Evolutionary conservation across 2,113 vertebrate genomes (phyloP), one percentile per base, ranked within the genome.

Genomic region (Nothobranchius kuhntae): DNA sequence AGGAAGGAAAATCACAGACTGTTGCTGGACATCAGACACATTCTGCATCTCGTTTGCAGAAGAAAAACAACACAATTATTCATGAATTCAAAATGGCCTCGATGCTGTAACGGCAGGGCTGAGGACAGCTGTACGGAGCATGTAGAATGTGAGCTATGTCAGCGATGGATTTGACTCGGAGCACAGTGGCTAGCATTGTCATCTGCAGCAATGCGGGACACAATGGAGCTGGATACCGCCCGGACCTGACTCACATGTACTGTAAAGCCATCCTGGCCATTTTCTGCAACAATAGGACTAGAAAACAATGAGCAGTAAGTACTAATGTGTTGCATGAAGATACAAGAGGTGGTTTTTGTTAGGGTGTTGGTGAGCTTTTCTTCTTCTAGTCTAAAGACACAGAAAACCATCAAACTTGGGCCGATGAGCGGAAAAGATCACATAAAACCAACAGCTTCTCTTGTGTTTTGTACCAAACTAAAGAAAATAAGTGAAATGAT

Each of bases 191-290:
- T 52, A 5, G 76, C 84, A 88, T 91, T 91, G 88, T 91, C 69
- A 58, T 72, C 63, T 24, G 30, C 61, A 67, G 75, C 52, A 26
- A 53, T 69, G 71, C 42, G 7, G 65, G 70, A 73, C 59, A 91
- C 89, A 91, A 91, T 91, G 88, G 89, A 78, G 89, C 75, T 77
- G 71, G 89, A 86, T 69, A 87, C 89, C 71, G 65, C 68, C 73
- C 65, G 82, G 79, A 89, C 89, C 71, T 84, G 85, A 86, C 85
- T 87, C 83, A 80, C 78, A 73, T 78, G 74, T 56, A 86, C 76
- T 82, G 86, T 83, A 68, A 73, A 78, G 78, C 75, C 65, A 68
- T 73, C 73, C 73, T 86, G 87, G 76, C 53, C 58, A 57, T 66
- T 75, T 76, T 54, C 17, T 11, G 30, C 61, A 57, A 86, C 81